Evolutionary conservation across 2,797 vertebrate species (phyloP).

Genomic region (Dendrocincla tyrannina): DNA sequence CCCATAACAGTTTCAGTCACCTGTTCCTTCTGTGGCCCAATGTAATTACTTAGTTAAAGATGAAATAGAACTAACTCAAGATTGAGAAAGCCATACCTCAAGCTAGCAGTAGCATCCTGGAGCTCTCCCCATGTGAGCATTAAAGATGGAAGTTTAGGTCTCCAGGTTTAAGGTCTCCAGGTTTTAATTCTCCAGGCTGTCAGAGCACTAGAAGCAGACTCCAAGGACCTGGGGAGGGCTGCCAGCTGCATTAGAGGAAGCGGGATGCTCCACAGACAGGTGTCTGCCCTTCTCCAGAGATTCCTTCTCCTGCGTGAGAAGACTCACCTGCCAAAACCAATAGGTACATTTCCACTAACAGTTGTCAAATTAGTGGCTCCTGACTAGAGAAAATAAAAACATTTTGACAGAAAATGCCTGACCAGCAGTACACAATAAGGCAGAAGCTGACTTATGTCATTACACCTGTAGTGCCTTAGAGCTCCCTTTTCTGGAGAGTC

Average conservation of each 20-base stretch:
- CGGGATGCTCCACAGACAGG: not conserved
- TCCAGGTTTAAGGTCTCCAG: not conserved
- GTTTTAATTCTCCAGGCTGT: not conserved
- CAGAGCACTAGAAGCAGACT: not conserved
- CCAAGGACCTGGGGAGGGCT: not conserved
- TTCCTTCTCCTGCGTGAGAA: not conserved
- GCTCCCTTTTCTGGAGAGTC: not conserved
- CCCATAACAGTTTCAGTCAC: not conserved
- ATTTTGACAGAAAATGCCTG: constrained; percentile 42
- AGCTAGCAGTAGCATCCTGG: not conserved
- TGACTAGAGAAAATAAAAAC: constrained; percentile 34
- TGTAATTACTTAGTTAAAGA: not conserved
- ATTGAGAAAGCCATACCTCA: not conserved
- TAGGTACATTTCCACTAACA: constrained; percentile 32
- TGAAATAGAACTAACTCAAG: not conserved
- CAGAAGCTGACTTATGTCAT: constrained; percentile 15
- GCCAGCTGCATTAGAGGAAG: not conserved
- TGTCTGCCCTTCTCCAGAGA: not conserved
- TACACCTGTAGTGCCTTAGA: constrained; percentile 2
- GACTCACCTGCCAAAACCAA: constrained; percentile 28
- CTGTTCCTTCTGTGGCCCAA: not conserved
- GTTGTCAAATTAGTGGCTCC: constrained; percentile 24
- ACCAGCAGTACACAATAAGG: constrained; percentile 3
- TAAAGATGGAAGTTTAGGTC: not conserved
- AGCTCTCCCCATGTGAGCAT: not conserved